Percentiles rank a stretch among this genome's conserved stretches.
Evolutionary conservation across 1,140 invertebrate genomes (phyloP).

Genomic region (Aphelinus atriplicis): DNA sequence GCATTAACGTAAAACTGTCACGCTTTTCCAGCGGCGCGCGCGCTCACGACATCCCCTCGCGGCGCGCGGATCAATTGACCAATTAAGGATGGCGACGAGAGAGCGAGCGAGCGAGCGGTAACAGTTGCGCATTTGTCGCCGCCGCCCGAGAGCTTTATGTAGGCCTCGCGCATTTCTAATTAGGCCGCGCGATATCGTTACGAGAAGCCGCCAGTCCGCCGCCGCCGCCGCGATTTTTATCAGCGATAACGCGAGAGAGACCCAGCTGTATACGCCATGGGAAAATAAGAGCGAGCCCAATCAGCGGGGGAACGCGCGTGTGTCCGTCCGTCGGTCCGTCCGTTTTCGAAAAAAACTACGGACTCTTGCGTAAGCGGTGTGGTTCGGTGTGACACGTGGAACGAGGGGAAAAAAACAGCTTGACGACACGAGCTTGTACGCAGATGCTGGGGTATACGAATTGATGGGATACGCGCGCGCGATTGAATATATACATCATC

Average conservation of each 20-base stretch:
- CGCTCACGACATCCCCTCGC: not conserved
- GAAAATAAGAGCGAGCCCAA: slow-evolving; percentile 3
- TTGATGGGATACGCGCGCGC: too few relatives aligned
- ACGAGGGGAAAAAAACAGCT: too few relatives aligned
- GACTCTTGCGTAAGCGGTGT: too few relatives aligned
- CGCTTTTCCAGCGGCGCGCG: not conserved
- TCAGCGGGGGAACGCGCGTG: too few relatives aligned
- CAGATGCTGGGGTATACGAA: too few relatives aligned
- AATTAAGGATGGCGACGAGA: slow-evolving; percentile 34
- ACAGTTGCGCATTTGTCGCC: slow-evolving; percentile 31
- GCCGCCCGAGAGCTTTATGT: not conserved
- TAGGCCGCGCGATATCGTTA: slow-evolving; percentile 31
- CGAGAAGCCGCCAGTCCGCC: not conserved
- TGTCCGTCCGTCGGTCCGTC: too few relatives aligned
- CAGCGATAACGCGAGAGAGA: not conserved
- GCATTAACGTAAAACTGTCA: slow-evolving; percentile 32
- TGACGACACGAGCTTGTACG: too few relatives aligned
- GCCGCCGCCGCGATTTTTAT: slow-evolving; percentile 16
- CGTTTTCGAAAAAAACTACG: too few relatives aligned
- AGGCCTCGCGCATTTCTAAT: slow-evolving; percentile 22
- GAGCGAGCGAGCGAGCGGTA: too few relatives aligned
- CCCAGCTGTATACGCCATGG: not conserved
- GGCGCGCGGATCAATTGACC: slow-evolving; percentile 38
- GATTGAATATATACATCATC: too few relatives aligned
- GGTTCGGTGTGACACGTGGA: too few relatives aligned